Conservation (phyloP, 2,888 invertebrate species). For the Stenichneumon culpator region DNA sequence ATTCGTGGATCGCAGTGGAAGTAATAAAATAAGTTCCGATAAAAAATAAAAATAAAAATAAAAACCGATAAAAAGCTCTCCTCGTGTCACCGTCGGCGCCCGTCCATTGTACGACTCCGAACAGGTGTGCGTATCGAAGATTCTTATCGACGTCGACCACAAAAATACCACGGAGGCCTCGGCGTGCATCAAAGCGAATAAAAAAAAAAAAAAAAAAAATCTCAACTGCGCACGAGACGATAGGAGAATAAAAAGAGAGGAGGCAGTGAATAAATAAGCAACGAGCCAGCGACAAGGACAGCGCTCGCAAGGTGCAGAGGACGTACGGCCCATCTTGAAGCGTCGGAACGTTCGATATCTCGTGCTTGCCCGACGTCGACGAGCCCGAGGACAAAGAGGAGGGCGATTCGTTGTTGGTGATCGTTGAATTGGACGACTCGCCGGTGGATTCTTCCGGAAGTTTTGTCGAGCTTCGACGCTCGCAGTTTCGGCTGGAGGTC, state of each 20-base stretch:
- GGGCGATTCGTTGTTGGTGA: slow-evolving; percentile 54
- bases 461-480: slow-evolving; percentile 63
- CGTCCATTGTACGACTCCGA: neutral
- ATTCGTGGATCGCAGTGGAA: too few relatives aligned
- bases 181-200: neutral
- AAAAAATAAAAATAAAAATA: neutral
- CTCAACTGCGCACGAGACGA: neutral
- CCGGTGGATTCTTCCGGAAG: slow-evolving; percentile 58
- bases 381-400: slow-evolving; percentile 4
- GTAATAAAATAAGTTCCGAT: neutral
- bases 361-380: slow-evolving; percentile 34
- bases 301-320: neutral
- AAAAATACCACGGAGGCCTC: neutral
- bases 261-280: neutral
- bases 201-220: neutral
- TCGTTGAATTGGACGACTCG: slow-evolving; percentile 37
- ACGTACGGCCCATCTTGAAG: slow-evolving; percentile 59
- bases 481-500: slow-evolving; percentile 57
- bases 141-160: neutral
- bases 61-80: neutral
- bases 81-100: slow-evolving; percentile 8
- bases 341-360: slow-evolving; percentile 57
- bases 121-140: slow-evolving; percentile 25
- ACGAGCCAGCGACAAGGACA: neutral
- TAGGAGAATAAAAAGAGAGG: neutral